Evolutionary conservation across 2,888 invertebrate genomes (phyloP), one percentile per base, ranked within the genome.

Genomic region (Brachynemurus nebulosus): DNA sequence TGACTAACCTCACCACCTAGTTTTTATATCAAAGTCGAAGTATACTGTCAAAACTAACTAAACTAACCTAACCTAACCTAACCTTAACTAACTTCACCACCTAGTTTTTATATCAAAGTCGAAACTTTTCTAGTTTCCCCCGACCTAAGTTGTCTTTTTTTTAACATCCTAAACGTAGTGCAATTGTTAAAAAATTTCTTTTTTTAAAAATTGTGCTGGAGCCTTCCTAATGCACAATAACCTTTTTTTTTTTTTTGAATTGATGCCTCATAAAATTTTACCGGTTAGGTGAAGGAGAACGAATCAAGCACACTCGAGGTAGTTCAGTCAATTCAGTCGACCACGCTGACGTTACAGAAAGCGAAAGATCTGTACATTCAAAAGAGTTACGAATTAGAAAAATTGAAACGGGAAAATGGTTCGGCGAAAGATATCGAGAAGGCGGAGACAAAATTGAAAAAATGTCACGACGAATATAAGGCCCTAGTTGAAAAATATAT

Each of bases 401-500:
- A 90, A 62, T 67, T 95, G 44, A 80, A 80, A 48, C 88, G 90
- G 65, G 93, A 95, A 57, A 88, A 83, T 68, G 80, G 81, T 17
- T 89, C 92, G 14, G 76, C 82, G 41, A 92, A 90, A 63, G 96
- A 97, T 57, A 71, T 93, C 50, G 92, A 95, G 63, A 96, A 96
- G 65, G 82, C 88, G 45, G 95, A 95, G 66, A 70, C 76, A 1
- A 96, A 97, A 64, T 70, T 89, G 53, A 88, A 86, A 60, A 95
- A 95, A 68, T 78, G 93, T 17, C 86, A 93, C 63, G 96, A 97
- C 59, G 97, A 98, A 57, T 97, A 96, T 61, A 85, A 85, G 61
- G 70, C 72, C 50, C 74, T 91, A 53, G 80, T 93, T 51, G 95
- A 96, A 48, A 97, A 96, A 65, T 96, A 97, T 64, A 83, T 81